Percentiles rank a stretch among this genome's conserved stretches.
Conservation (phyloP, 2,888 invertebrate species). For the Brenthis daphne region DNA sequence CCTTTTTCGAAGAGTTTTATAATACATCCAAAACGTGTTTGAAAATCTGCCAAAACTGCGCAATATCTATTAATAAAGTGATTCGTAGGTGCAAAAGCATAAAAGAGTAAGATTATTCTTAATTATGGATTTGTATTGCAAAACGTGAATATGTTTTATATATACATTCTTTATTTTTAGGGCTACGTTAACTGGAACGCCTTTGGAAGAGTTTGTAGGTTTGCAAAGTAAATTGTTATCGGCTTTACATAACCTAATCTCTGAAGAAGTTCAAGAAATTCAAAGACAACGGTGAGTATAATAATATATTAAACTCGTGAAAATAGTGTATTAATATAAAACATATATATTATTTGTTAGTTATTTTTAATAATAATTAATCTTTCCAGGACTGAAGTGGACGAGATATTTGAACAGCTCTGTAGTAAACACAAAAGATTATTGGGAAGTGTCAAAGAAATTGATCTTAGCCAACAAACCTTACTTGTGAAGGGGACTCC, state of each 20-base stretch:
- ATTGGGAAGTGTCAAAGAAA: constrained; percentile 55
- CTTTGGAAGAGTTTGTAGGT: constrained; percentile 68
- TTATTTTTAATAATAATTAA: background rate
- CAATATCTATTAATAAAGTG: constrained; percentile 77
- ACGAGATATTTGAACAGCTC: constrained; percentile 66
- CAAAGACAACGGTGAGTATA: constrained; percentile 65
- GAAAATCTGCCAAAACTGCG: constrained; percentile 76
- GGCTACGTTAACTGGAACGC: constrained; percentile 65
- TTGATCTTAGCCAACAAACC: constrained; percentile 53
- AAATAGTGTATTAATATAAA: too few species aligned
- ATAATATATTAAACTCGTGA: too few species aligned
- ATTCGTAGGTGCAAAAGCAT: constrained; percentile 77
- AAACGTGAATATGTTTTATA: background rate
- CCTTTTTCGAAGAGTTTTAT: constrained; percentile 74
- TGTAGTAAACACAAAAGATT: constrained; percentile 58
- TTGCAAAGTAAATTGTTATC: constrained; percentile 68
- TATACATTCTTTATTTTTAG: constrained; percentile 56
- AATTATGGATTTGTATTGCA: constrained; percentile 21
- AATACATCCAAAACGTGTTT: constrained; percentile 72
- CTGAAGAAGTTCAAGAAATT: constrained; percentile 67
- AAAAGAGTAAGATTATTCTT: constrained; percentile 65
- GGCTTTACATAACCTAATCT: constrained; percentile 66
- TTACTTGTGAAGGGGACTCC: constrained; percentile 61
- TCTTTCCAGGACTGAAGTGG: constrained; percentile 60
- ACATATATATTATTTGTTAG: background rate